Evolutionary conservation across 2,888 invertebrate genomes (phyloP), one percentile per base, ranked within the genome.

Genomic region (Nesidiocoris tenuis): DNA sequence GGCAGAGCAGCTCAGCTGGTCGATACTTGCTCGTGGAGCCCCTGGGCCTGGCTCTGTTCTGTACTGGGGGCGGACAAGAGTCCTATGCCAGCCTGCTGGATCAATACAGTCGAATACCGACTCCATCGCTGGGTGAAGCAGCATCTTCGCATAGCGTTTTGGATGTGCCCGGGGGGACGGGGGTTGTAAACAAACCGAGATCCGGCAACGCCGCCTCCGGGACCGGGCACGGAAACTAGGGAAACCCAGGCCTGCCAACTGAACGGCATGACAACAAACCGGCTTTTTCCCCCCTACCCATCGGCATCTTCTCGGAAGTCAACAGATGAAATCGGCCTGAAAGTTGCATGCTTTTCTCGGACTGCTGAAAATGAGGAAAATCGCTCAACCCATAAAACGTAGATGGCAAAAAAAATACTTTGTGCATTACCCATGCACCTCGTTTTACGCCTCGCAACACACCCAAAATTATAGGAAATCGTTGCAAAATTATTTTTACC

Each of bases 141-240:
- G 22, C 39, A 39, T 39, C 39, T 39, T 17, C 23, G 19, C 23
- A 9, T 5, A 39, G 12, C 39, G 39, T 39, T 39, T n/a, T 39
- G 39, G 39, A 39, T 3, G 39, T 39, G 39, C 39, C 3, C 3
- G 72, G 39, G 17, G 24, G 70, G n/a, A 22, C 59, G 12, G 63
- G 72, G 72, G 72, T 61, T 72, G 72, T 72, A 72, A 72, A 72
- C 72, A 72, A 72, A 72, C 72, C 22, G 24, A 72, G 72, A 72
- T 72, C 72, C 63, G 72, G 72, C 72, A 72, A 72, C 72, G 72
- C 17, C 23, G 70, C 19, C 17, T n/a, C n/a, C n/a, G n/a, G n/a
- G n/a, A 59, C 3, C 59, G 19, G 59, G 59, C 7, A 59, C n/a
- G 59, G 59, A 59, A 19, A n/a, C 59, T n/a, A 5, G n/a, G 61